phyloP scores from a whole-genome alignment of 35 echinoderm and acorn worm species.

The Stichopus chloronotus region DNA sequence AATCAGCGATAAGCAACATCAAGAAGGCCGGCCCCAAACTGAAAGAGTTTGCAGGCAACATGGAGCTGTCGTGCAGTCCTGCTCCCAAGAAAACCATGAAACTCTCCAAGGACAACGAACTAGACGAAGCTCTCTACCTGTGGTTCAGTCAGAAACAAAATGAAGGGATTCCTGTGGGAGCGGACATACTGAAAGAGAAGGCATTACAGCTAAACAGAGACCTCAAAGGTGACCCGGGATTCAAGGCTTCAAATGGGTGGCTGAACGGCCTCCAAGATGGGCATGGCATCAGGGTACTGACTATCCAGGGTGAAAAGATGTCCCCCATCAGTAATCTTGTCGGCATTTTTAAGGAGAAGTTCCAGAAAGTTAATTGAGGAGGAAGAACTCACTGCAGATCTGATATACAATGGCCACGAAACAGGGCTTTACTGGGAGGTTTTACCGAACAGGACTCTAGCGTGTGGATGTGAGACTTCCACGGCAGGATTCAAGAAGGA shows the following conservation, averaged over 20 bases:
- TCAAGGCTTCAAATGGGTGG: conserved; percentile 8
- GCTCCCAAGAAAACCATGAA: background rate
- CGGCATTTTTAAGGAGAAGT: conserved; percentile 23
- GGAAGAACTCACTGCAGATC: conserved; percentile 6
- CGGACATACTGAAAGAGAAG: background rate
- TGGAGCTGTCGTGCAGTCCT: background rate
- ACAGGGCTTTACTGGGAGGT: conserved; percentile 37
- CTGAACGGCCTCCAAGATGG: background rate
- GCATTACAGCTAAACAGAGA: background rate
- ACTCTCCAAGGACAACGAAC: background rate
- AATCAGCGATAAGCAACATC: background rate
- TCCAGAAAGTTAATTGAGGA: conserved; percentile 8
- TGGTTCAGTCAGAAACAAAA: background rate
- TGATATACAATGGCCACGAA: conserved; percentile 33
- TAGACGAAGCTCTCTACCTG: background rate
- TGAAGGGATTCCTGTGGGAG: background rate
- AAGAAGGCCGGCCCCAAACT: background rate
- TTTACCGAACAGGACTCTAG: conserved; percentile 8
- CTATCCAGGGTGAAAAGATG: background rate
- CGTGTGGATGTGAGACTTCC: background rate
- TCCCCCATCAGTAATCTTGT: conserved; percentile 16
- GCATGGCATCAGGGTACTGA: background rate
- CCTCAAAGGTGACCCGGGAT: background rate
- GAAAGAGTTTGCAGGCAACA: background rate
- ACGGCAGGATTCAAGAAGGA: conserved; percentile 6